These are phyloP conservation scores for Percina caprodes DNA, from an alignment of 2,113 vertebrate genomes.

Conservation along the genomic window DNA sequence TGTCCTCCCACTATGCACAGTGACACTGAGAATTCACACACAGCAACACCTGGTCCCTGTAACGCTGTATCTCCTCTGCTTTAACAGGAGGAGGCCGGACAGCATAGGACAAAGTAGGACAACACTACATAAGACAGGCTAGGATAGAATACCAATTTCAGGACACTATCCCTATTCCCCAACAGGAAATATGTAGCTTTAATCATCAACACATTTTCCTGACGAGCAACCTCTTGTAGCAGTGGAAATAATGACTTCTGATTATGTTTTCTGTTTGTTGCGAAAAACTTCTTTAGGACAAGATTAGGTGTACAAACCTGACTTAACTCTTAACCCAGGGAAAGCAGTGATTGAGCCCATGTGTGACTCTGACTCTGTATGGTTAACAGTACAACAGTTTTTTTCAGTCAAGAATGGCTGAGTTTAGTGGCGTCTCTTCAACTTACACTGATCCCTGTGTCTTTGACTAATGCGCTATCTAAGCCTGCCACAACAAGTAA, in stretches of 20 bases:
- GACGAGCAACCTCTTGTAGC: neutral
- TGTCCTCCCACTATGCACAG: slow-evolving; percentile 82
- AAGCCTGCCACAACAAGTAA: neutral
- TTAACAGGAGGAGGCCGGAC: slow-evolving; percentile 46
- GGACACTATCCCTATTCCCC: neutral
- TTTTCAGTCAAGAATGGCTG: neutral
- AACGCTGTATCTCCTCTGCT: slow-evolving; percentile 54
- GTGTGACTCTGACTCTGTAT: neutral
- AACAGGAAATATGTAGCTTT: neutral
- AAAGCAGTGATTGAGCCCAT: slow-evolving; percentile 14
- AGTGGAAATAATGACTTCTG: neutral
- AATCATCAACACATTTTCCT: neutral
- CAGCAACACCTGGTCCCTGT: slow-evolving; percentile 83
- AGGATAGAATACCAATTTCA: slow-evolving; percentile 6
- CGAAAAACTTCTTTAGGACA: neutral
- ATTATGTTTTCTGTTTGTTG: neutral
- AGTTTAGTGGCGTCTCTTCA: neutral
- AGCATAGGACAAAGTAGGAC: slow-evolving; percentile 42
- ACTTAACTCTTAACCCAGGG: neutral
- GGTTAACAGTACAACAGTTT: neutral
- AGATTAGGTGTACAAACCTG: neutral
- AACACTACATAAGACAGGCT: slow-evolving; percentile 32
- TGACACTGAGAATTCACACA: slow-evolving; percentile 84
- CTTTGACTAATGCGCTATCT: neutral
- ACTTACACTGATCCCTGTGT: neutral